Conservation (phyloP, 2,888 invertebrate genomes). For the Spisula solida region DNA sequence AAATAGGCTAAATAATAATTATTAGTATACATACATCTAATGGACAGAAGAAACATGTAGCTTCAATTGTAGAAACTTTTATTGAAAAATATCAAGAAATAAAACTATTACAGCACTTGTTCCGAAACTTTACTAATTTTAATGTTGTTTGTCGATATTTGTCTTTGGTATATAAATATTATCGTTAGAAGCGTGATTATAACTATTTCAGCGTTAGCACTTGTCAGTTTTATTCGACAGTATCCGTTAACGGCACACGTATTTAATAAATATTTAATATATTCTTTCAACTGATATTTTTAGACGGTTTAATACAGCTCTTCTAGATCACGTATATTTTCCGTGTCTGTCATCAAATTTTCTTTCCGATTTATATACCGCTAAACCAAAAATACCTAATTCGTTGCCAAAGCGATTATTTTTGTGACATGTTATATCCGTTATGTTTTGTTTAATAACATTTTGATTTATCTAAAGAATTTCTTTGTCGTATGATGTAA, state of each 20-base stretch:
- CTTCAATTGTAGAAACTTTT: too few relatives aligned
- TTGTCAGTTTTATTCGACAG: conserved; percentile 7
- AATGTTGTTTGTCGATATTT: not conserved
- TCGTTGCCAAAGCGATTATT: not conserved
- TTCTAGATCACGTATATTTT: not conserved
- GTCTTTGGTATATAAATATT: not conserved
- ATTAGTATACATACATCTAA: too few relatives aligned
- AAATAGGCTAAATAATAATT: too few relatives aligned
- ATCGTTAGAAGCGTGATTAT: not conserved
- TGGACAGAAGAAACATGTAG: too few relatives aligned
- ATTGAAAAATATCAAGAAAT: too few relatives aligned
- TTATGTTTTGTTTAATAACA: not conserved
- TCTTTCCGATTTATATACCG: not conserved
- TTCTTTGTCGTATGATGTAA: too few relatives aligned
- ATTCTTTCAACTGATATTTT: not conserved
- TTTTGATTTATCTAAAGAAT: too few relatives aligned
- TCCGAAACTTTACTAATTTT: too few relatives aligned
- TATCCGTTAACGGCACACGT: not conserved
- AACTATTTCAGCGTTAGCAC: not conserved
- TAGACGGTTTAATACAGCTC: not conserved
- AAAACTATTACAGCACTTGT: too few relatives aligned
- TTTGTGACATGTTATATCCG: not conserved
- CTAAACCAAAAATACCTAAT: not conserved
- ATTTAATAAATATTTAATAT: conserved; percentile 15
- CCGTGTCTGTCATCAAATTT: not conserved